Evolutionary conservation across 1,140 invertebrate species (phyloP), one percentile per base, ranked within the genome.

Genomic region (Drosophila miranda): DNA sequence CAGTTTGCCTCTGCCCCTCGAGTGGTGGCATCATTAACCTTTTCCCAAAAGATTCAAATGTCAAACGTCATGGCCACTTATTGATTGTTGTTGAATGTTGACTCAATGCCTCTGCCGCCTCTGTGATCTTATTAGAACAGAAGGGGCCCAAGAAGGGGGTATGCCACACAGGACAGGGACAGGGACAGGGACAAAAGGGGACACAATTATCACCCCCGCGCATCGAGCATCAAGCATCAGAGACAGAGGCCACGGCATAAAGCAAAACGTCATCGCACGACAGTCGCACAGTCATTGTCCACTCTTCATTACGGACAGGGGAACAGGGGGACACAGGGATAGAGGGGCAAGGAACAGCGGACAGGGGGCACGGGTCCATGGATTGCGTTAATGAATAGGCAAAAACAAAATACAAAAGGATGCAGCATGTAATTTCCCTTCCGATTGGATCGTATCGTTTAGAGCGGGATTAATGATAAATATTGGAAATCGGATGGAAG

Each of bases 241-340:
- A 38, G 34, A 34, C 30, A 11, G 30, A 34, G 9, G 28, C 28
- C 28, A 7, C 0, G 7, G 11, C 67, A 74, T 66, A 84, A 82
- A 84, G 68, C 63, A 73, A 84, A 84, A 80, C 49, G 81, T 86
- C 81, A 86, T 86, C 62, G 82, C 50, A 38, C 81, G 81, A 81
- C 77, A 86, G 82, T 60, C 58, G 44, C 56, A 13, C 3, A 13
- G 81, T 84, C 82, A 81, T 84, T 84, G 69, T 67, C 49, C 48
- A 38, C 55, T 58, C 7, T n/a, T n/a, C 38, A 72, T 52, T 61
- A 38, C 34, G 11, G 11, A 3, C 30, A 34, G 2, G 28, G 28
- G 7, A 8, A 30, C 30, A 9, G 23, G 7, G 28, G 8, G 8
- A 30, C 30, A 9, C 8, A 2, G 30, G 30, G 23, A 0, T 23